Conservation (phyloP, 2,888 invertebrate species). For the Drosophila cracens region DNA sequence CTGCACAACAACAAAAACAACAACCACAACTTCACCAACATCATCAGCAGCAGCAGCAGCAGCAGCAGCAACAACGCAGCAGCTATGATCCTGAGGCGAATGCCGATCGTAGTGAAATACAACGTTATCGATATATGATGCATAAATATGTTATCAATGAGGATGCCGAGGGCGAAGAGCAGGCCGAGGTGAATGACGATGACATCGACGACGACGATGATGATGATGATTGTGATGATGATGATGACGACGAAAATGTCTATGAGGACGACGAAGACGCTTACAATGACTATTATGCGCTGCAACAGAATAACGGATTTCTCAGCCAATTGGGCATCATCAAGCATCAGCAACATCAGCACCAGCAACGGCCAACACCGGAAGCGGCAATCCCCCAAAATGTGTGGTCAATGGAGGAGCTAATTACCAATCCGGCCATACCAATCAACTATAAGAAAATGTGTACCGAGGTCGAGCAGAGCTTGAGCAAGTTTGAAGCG, state of each 20-base stretch:
- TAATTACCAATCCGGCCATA: conserved; percentile 83
- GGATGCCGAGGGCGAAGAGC: conserved; percentile 71
- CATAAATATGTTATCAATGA: conserved; percentile 72
- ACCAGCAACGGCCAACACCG: conserved; percentile 21
- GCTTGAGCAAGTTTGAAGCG: conserved; percentile 82
- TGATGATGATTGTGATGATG: conserved; percentile 58
- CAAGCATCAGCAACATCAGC: conserved; percentile 23
- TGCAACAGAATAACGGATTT: conserved; percentile 42
- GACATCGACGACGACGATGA: conserved; percentile 61
- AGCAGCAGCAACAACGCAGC: conserved; percentile 45
- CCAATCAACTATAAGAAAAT: conserved; percentile 84
- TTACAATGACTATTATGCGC: conserved; percentile 62
- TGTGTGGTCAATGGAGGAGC: conserved; percentile 84
- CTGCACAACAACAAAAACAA: conserved; percentile 35
- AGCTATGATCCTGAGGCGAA: conserved; percentile 81
- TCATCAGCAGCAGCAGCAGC: conserved; percentile 38
- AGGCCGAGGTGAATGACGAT: conserved; percentile 62
- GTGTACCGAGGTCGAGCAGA: conserved; percentile 84
- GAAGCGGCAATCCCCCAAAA: conserved; percentile 60
- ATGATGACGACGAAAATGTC: conserved; percentile 54
- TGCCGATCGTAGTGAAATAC: conserved; percentile 63
- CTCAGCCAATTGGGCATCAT: conserved; percentile 66
- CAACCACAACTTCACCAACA: conserved; percentile 28
- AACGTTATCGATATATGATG: conserved; percentile 67
- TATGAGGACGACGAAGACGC: conserved; percentile 61